Evolutionary conservation across 2,113 vertebrate genomes (phyloP), one percentile per base, ranked within the genome.

Genomic region (Chascanopsetta lugubris): DNA sequence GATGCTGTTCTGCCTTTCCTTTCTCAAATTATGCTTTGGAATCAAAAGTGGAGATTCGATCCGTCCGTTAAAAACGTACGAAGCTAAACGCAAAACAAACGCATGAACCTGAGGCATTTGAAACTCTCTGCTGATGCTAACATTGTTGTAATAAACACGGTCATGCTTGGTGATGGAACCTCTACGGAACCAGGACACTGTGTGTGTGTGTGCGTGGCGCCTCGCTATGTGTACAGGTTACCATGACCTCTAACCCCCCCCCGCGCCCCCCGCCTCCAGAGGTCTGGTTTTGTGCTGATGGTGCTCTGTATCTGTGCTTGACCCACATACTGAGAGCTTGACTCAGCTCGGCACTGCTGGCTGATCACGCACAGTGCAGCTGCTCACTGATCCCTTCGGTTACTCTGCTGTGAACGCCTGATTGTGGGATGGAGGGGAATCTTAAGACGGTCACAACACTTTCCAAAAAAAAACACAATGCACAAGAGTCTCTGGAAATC

Each of bases 351-450:
- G 18, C 42, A 15, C 24, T 4, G 24, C 7, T 40, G 61, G 61
- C 53, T 40, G 38, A 40, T 40, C 38, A 8, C 38, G 17, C 38
- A n/a, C 38, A 7, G 17, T 40, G 38, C 40, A 36, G 59, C 50
- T 51, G 43, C 8, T 57, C 21, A 18, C 8, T 48, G 36, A 58
- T 32, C 59, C 6, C 29, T 42, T 64, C 34, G 68, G 70, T 11
- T 53, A 1, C 54, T 66, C 30, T 15, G 18, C 21, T 7, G 11
- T 24, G 25, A 18, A 24, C 54, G 47, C 30, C 40, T 45, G 36
- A 66, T 50, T 17, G 17, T 49, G 18, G 36, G 55, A 48, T 27
- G 17, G 53, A 53, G 38, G 10, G 6, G 9, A 51, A 34, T 42
- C 12, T 54, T 27, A 20, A 42, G 15, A 42, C 3, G n/a, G 21